Percentiles rank a stretch among this genome's conserved stretches.
phyloP scores from a whole-genome alignment of 1,140 invertebrate genomes.

The Nasonia giraulti region DNA sequence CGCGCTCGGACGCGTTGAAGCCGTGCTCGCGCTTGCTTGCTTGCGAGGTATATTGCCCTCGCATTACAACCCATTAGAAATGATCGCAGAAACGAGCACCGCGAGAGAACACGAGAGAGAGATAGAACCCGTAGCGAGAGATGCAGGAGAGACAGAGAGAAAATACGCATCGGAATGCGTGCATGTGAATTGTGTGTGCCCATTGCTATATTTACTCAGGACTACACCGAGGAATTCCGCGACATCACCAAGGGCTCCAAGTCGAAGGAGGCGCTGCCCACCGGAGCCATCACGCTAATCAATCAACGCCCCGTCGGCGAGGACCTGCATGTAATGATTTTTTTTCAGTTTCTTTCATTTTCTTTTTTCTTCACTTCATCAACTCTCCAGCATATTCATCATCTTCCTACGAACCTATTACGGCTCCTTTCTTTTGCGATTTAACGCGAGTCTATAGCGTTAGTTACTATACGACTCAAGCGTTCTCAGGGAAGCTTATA shows the following conservation, averaged over 20 bases:
- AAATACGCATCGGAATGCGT: constrained; percentile 65
- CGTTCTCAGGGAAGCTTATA: neutral
- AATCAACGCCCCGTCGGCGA: constrained; percentile 96
- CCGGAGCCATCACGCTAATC: constrained; percentile 95
- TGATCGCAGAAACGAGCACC: neutral
- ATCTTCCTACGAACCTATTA: neutral
- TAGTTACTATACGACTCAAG: neutral
- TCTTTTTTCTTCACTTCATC: constrained; percentile 7
- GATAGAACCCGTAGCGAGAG: neutral
- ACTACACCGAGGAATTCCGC: constrained; percentile 96
- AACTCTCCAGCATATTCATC: neutral
- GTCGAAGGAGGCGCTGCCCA: constrained; percentile 91
- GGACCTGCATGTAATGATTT: constrained; percentile 90
- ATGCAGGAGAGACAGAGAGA: neutral
- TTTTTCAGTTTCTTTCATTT: constrained; percentile 60
- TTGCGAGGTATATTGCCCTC: constrained; percentile 15
- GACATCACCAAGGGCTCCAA: constrained; percentile 94
- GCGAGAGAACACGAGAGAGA: neutral
- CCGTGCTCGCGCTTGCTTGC: neutral
- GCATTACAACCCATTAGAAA: constrained; percentile 33
- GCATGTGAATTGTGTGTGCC: constrained; percentile 71
- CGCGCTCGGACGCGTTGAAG: neutral
- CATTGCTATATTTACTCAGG: constrained; percentile 80
- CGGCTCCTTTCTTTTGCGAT: neutral
- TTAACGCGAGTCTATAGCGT: neutral